phyloP scores from a whole-genome alignment of 53 echinoderm and acorn worm genomes.

The Patiria pectinifera region DNA sequence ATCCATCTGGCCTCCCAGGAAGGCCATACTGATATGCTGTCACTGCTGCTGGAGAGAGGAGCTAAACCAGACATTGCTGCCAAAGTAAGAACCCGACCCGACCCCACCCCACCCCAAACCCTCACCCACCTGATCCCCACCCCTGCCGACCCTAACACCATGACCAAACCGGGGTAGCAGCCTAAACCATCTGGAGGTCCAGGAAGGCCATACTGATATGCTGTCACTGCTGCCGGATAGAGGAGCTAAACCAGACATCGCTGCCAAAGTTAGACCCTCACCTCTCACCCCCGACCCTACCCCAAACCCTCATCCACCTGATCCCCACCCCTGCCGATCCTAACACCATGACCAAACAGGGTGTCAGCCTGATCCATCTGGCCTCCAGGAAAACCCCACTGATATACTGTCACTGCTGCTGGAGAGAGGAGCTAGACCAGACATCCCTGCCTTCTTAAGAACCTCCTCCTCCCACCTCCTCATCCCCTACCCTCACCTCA shows the following conservation, averaged over 20 bases:
- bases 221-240: slow-evolving; percentile 89
- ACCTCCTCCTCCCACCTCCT: not conserved
- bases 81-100: slow-evolving; percentile 68
- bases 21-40: slow-evolving; percentile 99
- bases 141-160: slow-evolving; percentile 84
- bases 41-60: slow-evolving; percentile 89
- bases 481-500: not conserved
- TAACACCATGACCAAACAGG: slow-evolving; percentile 8
- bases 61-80: slow-evolving; percentile 93
- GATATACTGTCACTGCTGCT: slow-evolving; percentile 96
- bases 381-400: slow-evolving; percentile 97
- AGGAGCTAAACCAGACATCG: slow-evolving; percentile 95
- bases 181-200: slow-evolving; percentile 91
- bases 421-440: slow-evolving; percentile 92
- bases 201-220: slow-evolving; percentile 99
- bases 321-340: not conserved
- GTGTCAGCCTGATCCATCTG: slow-evolving; percentile 96
- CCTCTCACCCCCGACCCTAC: slow-evolving; percentile 15
- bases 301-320: not conserved
- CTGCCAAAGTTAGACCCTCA: slow-evolving; percentile 75
- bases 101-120: slow-evolving; percentile 64
- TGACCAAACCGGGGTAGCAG: slow-evolving; percentile 97
- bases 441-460: slow-evolving; percentile 86
- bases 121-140: not conserved
- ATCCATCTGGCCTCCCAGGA: slow-evolving; percentile 95